phyloP scores from a whole-genome alignment of 2,113 vertebrate genomes.

The Dasyurus viverrinus region DNA sequence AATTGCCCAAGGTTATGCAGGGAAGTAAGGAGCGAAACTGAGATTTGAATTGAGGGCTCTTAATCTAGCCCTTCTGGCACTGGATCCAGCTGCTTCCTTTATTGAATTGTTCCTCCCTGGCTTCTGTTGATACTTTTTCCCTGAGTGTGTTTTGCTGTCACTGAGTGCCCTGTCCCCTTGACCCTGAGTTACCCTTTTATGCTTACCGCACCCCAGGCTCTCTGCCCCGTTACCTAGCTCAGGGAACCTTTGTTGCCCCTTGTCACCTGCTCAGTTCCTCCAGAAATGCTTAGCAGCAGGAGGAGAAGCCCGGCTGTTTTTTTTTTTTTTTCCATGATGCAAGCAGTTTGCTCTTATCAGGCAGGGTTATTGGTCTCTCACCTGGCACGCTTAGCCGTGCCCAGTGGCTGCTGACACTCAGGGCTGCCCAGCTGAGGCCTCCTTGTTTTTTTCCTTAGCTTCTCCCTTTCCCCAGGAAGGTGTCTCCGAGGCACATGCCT shows the following conservation, averaged over 20 bases:
- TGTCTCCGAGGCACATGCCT: not conserved
- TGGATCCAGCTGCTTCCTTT: not conserved
- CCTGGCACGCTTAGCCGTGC: not conserved
- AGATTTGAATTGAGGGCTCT: not conserved
- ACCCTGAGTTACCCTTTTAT: constrained; percentile 84
- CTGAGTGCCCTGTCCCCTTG: constrained; percentile 57
- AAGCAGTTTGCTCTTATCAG: constrained; percentile 85
- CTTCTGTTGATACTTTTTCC: constrained; percentile 73
- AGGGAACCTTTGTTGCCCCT: constrained; percentile 84
- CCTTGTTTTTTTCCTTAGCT: not conserved
- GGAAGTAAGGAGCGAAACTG: not conserved
- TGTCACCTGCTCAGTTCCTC: constrained; percentile 84
- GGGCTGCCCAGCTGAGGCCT: constrained; percentile 46
- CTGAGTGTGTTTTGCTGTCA: not conserved
- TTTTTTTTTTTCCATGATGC: constrained; percentile 89
- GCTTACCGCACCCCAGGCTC: constrained; percentile 76
- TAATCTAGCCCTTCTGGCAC: not conserved
- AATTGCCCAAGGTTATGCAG: constrained; percentile 31
- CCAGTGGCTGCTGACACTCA: constrained; percentile 41
- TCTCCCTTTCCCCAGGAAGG: not conserved
- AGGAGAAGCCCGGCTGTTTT: constrained; percentile 76
- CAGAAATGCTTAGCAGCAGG: constrained; percentile 75
- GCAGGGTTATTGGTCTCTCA: constrained; percentile 75
- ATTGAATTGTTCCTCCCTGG: constrained; percentile 62
- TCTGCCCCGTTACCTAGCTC: constrained; percentile 70